Conservation (phyloP, 2,797 vertebrate species). For the Phataginus tricuspis region DNA sequence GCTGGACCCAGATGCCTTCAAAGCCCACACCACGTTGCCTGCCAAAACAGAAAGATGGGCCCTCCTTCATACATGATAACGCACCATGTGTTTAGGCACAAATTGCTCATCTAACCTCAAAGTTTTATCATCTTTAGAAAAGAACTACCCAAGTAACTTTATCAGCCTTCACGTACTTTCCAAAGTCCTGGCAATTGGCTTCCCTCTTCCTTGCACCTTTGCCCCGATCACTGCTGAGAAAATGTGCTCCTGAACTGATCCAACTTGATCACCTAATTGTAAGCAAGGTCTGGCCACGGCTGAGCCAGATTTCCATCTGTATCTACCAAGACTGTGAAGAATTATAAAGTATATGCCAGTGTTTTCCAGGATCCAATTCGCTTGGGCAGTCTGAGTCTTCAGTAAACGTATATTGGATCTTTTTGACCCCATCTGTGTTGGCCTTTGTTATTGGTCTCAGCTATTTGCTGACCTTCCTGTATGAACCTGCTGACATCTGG, state of each 20-base stretch:
- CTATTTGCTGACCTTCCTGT: background rate
- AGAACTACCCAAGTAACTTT: background rate
- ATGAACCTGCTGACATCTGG: rapidly evolving
- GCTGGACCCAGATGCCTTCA: too few relatives aligned
- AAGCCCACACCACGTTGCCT: background rate
- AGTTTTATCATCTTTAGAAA: background rate
- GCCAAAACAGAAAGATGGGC: background rate
- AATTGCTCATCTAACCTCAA: background rate
- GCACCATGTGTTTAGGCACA: too few relatives aligned
- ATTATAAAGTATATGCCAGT: background rate
- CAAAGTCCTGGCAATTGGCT: background rate
- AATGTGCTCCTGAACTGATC: background rate
- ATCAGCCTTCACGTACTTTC: background rate
- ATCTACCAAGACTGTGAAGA: background rate
- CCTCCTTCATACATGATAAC: background rate
- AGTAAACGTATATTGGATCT: background rate
- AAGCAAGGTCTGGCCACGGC: background rate
- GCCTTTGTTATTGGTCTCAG: background rate
- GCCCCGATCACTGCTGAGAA: background rate
- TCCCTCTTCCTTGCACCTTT: background rate
- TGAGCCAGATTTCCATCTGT: too few relatives aligned
- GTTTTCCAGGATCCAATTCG: background rate
- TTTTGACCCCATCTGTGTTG: rapidly evolving
- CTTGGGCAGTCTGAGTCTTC: background rate
- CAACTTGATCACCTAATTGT: background rate